A percentile compares a stretch with the other conserved stretches of the same genome.
phyloP scores from a whole-genome alignment of 2,113 vertebrate genomes.

The Rhabdomys dilectus region DNA sequence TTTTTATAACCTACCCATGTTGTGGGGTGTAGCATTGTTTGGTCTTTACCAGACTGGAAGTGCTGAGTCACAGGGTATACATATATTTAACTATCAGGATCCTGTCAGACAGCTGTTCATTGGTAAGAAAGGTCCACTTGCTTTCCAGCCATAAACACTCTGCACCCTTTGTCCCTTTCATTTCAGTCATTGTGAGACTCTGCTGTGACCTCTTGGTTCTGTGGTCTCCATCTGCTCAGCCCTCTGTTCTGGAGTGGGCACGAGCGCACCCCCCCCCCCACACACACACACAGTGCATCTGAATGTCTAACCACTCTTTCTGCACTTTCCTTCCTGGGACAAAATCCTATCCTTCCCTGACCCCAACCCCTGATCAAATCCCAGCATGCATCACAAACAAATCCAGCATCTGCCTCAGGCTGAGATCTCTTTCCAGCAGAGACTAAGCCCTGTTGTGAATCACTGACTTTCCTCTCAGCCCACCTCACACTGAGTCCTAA shows the following conservation, averaged over 20 bases:
- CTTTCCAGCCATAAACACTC: neutral
- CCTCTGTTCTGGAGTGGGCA: neutral
- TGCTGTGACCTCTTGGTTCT: slow-evolving; percentile 32
- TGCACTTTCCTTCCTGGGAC: slow-evolving; percentile 15
- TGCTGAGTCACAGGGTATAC: neutral
- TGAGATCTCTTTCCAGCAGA: slow-evolving; percentile 19
- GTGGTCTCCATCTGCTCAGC: slow-evolving; percentile 17
- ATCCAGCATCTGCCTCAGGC: slow-evolving; percentile 35
- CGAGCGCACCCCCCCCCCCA: too few relatives aligned
- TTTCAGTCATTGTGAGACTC: slow-evolving; percentile 15
- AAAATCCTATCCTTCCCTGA: neutral
- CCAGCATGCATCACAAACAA: slow-evolving; percentile 37
- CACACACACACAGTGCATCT: neutral
- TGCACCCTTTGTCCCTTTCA: neutral
- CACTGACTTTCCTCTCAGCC: neutral
- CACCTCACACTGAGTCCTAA: slow-evolving; percentile 5
- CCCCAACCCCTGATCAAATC: neutral
- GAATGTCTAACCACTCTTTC: neutral
- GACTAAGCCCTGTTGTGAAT: slow-evolving; percentile 21
- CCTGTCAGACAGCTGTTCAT: neutral
- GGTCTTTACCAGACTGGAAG: slow-evolving; percentile 31
- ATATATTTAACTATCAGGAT: neutral
- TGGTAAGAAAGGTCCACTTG: slow-evolving; percentile 43
- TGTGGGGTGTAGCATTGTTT: slow-evolving; percentile 15
- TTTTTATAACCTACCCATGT: neutral